phyloP scores from a whole-genome alignment of 1,140 invertebrate species.

The Physella acuta region DNA sequence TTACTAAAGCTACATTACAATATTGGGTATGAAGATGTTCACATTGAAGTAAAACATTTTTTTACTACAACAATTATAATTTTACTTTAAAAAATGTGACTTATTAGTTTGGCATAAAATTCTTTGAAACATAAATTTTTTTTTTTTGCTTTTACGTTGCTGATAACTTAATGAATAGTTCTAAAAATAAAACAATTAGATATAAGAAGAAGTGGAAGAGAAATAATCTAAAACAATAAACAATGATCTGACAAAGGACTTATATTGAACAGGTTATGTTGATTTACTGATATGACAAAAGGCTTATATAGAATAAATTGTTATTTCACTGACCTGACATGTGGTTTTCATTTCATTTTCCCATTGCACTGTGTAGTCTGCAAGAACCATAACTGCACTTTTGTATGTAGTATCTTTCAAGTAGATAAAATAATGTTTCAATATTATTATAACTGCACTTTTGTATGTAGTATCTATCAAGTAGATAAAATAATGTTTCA shows the following conservation, averaged over 20 bases:
- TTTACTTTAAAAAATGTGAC: too few species aligned
- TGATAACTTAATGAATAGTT: background rate
- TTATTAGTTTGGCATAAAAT: too few species aligned
- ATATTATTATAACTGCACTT: background rate
- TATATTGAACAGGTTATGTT: background rate
- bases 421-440: background rate
- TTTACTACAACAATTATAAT: too few species aligned
- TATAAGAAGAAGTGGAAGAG: background rate
- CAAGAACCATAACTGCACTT: conserved; percentile 8
- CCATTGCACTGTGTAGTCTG: background rate
- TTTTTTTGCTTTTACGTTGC: background rate
- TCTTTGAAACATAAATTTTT: too few species aligned
- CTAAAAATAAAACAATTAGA: background rate
- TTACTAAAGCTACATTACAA: too few species aligned
- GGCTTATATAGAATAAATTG: background rate
- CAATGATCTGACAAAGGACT: background rate
- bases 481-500: background rate
- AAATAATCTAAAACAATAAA: background rate
- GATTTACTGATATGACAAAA: background rate
- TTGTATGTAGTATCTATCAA: background rate
- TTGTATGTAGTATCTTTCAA: conserved; percentile 1
- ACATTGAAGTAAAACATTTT: too few species aligned
- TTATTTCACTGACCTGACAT: conserved; percentile 1
- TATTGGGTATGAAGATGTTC: too few species aligned
- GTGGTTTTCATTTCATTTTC: conserved; percentile 8